A percentile compares a stretch with the other conserved stretches of the same genome.
These are phyloP conservation scores for Onychomys torridus DNA, from an alignment of 2,797 vertebrate genomes.

Conservation along the genomic window DNA sequence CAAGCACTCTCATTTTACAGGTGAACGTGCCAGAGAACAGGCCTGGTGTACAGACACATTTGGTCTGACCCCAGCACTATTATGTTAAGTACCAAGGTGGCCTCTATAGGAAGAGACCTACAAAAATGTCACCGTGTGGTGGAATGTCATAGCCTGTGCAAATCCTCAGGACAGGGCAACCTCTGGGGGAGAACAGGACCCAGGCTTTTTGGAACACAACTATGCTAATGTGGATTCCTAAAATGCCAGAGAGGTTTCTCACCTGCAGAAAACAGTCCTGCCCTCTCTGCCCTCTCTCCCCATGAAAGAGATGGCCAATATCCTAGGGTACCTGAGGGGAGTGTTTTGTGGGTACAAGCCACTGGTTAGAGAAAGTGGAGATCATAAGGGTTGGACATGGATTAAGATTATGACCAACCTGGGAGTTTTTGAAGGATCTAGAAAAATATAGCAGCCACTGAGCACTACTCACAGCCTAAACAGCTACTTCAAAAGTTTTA, in stretches of 20 bases:
- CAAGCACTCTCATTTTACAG: not conserved
- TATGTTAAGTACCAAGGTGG: not conserved
- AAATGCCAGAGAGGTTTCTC: conserved; percentile 42
- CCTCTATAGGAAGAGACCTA: not conserved
- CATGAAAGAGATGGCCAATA: not conserved
- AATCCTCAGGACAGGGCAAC: not conserved
- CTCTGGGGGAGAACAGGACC: not conserved
- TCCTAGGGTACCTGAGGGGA: no score
- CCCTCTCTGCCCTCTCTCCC: not conserved
- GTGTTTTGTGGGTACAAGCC: not conserved
- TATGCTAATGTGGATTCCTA: not conserved
- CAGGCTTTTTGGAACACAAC: not conserved
- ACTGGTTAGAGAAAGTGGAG: not conserved
- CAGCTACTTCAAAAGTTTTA: conserved; percentile 1
- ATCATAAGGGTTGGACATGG: not conserved
- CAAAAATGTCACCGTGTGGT: not conserved
- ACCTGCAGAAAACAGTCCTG: not conserved
- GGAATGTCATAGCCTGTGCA: not conserved
- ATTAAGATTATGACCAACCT: not conserved
- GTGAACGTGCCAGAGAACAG: not conserved
- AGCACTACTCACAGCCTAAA: not conserved
- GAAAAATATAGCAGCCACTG: not conserved
- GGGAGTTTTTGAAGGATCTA: not conserved
- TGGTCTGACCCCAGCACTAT: not conserved
- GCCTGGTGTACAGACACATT: no score